Conservation (phyloP, 2,797 vertebrate species). For the Tiaroga cobitis region DNA sequence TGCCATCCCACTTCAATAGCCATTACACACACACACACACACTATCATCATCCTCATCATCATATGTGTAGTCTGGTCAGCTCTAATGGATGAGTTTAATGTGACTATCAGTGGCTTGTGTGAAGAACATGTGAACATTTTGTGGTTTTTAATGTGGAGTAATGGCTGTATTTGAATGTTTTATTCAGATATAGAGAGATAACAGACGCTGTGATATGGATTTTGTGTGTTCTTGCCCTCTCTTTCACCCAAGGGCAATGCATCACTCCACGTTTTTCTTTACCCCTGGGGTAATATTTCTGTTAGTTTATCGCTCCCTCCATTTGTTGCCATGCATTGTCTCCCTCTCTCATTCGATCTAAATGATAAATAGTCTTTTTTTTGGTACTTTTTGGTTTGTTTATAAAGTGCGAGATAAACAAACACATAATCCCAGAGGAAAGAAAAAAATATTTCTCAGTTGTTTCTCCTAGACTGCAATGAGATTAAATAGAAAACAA, state of each 20-base stretch:
- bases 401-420: not conserved
- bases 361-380: constrained; percentile 52
- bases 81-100: constrained; percentile 85
- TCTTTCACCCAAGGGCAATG: constrained; percentile 78
- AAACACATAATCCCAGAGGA: not conserved
- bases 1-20: constrained; percentile 31
- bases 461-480: not conserved
- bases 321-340: constrained; percentile 73
- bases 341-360: constrained; percentile 65
- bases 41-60: constrained; percentile 41
- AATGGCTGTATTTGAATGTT: constrained; percentile 89
- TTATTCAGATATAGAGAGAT: constrained; percentile 85
- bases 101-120: constrained; percentile 79
- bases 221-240: constrained; percentile 79
- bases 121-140: constrained; percentile 80
- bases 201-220: constrained; percentile 82
- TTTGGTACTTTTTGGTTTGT: constrained; percentile 35
- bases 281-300: constrained; percentile 67
- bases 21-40: constrained; percentile 24
- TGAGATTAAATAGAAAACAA: constrained; percentile 4
- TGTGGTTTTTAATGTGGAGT: constrained; percentile 88
- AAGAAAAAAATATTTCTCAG: not conserved
- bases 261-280: constrained; percentile 72
- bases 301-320: constrained; percentile 78
- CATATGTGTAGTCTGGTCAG: constrained; percentile 70